Base-by-base conservation (phyloP, 2,113 vertebrate genomes). In the Syngnathoides biaculeatus region DNA sequence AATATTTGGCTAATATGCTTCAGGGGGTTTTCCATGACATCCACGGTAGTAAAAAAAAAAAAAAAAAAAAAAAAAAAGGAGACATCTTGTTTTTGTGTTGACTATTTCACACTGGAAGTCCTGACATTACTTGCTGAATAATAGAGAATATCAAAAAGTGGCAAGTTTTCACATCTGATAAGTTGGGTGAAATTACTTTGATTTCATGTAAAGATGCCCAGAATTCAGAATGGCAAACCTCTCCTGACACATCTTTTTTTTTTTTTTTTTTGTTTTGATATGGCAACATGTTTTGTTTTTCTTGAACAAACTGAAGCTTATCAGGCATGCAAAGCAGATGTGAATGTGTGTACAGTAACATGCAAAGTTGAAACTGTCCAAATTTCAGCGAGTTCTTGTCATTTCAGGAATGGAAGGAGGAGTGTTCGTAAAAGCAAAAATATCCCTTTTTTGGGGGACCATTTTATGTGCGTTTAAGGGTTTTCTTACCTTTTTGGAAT, bases 211-310 rank as follows among this genome's bases (percentile, higher is more conserved):
- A 42, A 30, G 14, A 71, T 68, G 55, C 52, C 73, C 39, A 27
- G 24, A 10, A 17, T 14, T 12, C 35, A 13, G 47, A 43, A 50
- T 42, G 68, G 52, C 40, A 43, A 7, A 27, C 64, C 40, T 15
- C 56, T 52, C 56, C 67, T 81, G 50, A 72, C 68, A 74, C 66
- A n/a, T n/a, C n/a, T n/a, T n/a, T n/a, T n/a, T n/a, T n/a, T n/a
- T n/a, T n/a, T n/a, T n/a, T n/a, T n/a, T n/a, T n/a, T n/a, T n/a
- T 74, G 15, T 75, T 5, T 59, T 43, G 24, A 43, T 42, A 26
- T 52, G 14, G 55, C 55, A 30, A 27, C 17, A 26, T 17, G 17
- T 57, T 43, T 48, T 42, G 14, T 24, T 19, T 55, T 53, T 42
- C 60, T 63, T 58, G 59, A 22, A 20, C 65, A 64, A 15, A 30